Percentiles rank a stretch among this genome's conserved stretches.
phyloP scores from a whole-genome alignment of 2,113 vertebrate species.

The Cephalopterus ornatus region DNA sequence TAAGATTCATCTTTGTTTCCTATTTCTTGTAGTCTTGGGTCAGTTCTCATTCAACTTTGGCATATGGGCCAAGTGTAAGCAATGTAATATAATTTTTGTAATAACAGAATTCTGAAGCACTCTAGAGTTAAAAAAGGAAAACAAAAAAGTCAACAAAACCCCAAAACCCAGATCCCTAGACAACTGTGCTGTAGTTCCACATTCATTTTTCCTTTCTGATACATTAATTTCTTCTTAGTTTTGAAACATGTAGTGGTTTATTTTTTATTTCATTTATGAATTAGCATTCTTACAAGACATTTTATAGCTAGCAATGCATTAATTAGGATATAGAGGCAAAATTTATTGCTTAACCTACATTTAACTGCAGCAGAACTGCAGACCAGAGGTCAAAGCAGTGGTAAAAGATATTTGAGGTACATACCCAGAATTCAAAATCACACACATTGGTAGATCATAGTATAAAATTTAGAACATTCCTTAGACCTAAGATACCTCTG shows the following conservation, averaged over 20 bases:
- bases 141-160: background rate
- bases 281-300: background rate
- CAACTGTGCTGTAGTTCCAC: background rate
- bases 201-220: background rate
- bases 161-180: background rate
- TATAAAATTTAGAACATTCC: background rate
- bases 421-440: background rate
- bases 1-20: background rate
- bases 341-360: background rate
- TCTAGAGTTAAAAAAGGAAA: background rate
- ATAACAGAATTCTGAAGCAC: background rate
- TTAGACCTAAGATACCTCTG: background rate
- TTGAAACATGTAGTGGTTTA: background rate
- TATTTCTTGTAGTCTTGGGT: background rate
- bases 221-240: background rate
- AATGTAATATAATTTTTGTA: background rate
- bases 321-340: background rate
- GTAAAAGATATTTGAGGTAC: background rate
- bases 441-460: background rate
- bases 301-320: background rate
- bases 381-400: background rate
- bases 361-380: background rate
- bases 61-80: background rate
- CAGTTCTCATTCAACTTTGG: background rate
- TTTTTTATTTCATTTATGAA: background rate